These are phyloP conservation scores for Cyaniris semiargus DNA, from an alignment of 2,888 invertebrate genomes.

Conservation along the genomic window DNA sequence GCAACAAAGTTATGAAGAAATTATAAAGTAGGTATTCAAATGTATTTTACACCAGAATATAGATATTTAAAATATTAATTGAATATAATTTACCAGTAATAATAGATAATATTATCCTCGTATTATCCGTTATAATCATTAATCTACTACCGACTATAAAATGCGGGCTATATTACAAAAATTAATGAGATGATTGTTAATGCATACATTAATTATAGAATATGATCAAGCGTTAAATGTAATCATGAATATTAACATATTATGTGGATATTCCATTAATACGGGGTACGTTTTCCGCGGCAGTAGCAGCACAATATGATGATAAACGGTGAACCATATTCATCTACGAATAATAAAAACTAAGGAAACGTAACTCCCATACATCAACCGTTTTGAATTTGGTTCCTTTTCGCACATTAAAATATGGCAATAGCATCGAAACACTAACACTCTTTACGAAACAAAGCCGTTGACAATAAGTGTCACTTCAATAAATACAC, in stretches of 20 bases:
- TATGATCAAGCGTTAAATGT: slow-evolving; percentile 30
- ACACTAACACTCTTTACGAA: no score
- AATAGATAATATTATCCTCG: no score
- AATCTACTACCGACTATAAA: not conserved
- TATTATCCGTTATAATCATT: not conserved
- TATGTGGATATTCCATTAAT: slow-evolving; percentile 54
- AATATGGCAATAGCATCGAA: no score
- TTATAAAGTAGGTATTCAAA: no score
- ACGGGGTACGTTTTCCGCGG: slow-evolving; percentile 56
- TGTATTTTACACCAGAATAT: no score
- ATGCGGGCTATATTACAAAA: slow-evolving; percentile 19
- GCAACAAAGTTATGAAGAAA: no score
- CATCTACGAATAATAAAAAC: no score
- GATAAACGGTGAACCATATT: not conserved
- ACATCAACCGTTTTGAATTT: no score
- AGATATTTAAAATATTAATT: not conserved
- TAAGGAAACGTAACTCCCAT: no score
- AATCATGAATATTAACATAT: slow-evolving; percentile 38
- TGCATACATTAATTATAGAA: slow-evolving; percentile 23
- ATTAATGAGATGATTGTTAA: slow-evolving; percentile 29
- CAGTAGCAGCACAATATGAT: slow-evolving; percentile 41
- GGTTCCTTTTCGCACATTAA: no score
- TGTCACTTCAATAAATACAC: no score
- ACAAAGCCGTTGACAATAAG: no score
- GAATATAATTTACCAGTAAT: not conserved